Evolutionary conservation across 1,140 invertebrate species (phyloP).

Genomic region (Amyelois transitella): DNA sequence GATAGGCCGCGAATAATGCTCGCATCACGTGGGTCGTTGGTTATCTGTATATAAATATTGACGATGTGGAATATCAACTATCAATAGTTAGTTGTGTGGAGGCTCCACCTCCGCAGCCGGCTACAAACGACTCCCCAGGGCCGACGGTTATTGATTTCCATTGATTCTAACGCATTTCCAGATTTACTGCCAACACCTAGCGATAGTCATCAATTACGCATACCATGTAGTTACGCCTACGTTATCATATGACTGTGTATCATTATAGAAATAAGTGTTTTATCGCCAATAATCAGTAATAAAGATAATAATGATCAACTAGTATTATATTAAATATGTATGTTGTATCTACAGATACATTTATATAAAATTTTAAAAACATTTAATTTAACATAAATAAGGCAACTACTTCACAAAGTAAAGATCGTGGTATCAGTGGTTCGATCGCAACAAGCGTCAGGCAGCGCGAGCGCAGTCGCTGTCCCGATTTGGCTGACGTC

Average conservation of each 20-base stretch:
- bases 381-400: no score
- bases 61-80: constrained; percentile 15
- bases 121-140: constrained; percentile 49
- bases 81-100: constrained; percentile 6
- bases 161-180: constrained; percentile 62
- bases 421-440: constrained; percentile 39
- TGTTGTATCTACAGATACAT: no score
- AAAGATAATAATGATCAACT: constrained; percentile 1
- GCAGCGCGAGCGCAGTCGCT: constrained; percentile 31
- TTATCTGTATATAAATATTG: neutral
- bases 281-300: constrained; percentile 1
- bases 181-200: constrained; percentile 48
- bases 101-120: constrained; percentile 26
- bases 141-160: constrained; percentile 53
- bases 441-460: constrained; percentile 38
- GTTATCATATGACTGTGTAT: neutral
- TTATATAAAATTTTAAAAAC: constrained; percentile 8
- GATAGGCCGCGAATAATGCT: constrained; percentile 1
- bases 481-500: constrained; percentile 67
- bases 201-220: constrained; percentile 22
- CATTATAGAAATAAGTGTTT: constrained; percentile 1
- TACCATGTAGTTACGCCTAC: constrained; percentile 1
- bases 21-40: neutral
- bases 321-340: constrained; percentile 1
- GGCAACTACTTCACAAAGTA: constrained; percentile 34